phyloP scores from a whole-genome alignment of 2,113 vertebrate species.

The crab-eating macaque (Macaca fascicularis) region DNA sequence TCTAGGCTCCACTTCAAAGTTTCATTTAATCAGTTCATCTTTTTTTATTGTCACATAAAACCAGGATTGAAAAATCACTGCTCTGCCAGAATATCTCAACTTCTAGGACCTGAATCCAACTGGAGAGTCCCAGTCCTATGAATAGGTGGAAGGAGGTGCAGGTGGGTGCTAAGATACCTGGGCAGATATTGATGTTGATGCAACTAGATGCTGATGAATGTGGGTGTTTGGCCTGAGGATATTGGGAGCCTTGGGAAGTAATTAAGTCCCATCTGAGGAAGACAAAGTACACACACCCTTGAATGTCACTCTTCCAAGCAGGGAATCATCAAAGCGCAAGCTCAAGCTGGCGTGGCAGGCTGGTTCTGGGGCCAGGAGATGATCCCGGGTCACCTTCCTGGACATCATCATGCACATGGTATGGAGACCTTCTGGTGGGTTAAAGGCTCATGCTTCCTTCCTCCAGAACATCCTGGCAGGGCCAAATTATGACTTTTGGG shows the following conservation, averaged over 20 bases:
- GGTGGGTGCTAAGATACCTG: neutral
- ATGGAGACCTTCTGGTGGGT: neutral
- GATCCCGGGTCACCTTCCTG: neutral
- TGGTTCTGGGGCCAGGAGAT: neutral
- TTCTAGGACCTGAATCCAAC: neutral
- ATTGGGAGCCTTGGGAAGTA: constrained; percentile 19
- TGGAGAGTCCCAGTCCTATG: neutral
- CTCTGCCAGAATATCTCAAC: neutral
- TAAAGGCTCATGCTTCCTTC: neutral
- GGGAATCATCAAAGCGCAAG: constrained; percentile 27
- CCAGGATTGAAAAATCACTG: neutral
- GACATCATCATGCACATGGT: neutral
- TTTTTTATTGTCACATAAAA: neutral
- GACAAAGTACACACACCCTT: neutral
- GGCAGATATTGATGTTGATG: neutral
- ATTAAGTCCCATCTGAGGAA: constrained; percentile 33
- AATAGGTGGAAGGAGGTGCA: neutral
- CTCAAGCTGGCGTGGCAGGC: neutral
- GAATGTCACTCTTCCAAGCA: constrained; percentile 23
- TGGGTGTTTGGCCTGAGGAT: constrained; percentile 42
- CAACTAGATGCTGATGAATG: constrained; percentile 29
- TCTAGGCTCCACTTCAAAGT: neutral
- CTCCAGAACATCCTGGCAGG: neutral
- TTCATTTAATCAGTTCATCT: neutral
- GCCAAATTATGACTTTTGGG: neutral